Conservation (phyloP, 2,888 invertebrate genomes). For the Zaprionus obscuricornis region DNA sequence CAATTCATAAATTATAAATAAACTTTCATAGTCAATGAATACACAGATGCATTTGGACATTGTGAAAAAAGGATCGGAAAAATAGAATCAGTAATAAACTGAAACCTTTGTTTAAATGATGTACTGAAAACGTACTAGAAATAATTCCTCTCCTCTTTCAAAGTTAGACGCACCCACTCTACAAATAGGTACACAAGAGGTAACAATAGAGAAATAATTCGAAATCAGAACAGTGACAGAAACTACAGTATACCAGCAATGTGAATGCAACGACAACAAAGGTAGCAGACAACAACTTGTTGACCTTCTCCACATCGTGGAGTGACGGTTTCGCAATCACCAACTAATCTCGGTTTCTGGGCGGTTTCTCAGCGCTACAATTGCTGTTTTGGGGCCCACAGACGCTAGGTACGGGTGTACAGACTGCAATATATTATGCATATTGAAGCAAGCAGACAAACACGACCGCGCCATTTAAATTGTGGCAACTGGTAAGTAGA, state of each 20-base stretch:
- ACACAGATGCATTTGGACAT: too few relatives aligned
- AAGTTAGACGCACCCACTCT: slow-evolving; percentile 42
- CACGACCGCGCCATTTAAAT: slow-evolving; percentile 57
- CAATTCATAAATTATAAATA: too few relatives aligned
- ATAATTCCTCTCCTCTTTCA: slow-evolving; percentile 29
- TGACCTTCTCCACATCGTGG: slow-evolving; percentile 68
- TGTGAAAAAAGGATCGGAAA: not conserved
- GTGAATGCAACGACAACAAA: slow-evolving; percentile 59
- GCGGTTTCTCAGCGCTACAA: slow-evolving; percentile 52
- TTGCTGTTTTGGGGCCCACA: slow-evolving; percentile 30
- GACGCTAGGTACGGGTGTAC: slow-evolving; percentile 11
- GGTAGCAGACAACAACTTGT: slow-evolving; percentile 50
- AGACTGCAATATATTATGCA: slow-evolving; percentile 31
- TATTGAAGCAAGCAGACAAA: slow-evolving; percentile 37
- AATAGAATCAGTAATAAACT: not conserved
- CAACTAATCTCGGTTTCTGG: slow-evolving; percentile 39
- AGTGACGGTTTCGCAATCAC: slow-evolving; percentile 65
- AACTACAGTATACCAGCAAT: slow-evolving; percentile 33
- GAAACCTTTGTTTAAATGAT: slow-evolving; percentile 6
- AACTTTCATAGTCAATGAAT: too few relatives aligned
- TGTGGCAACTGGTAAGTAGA: slow-evolving; percentile 58
- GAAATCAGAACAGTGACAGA: slow-evolving; percentile 51
- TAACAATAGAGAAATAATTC: slow-evolving; percentile 32
- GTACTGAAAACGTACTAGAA: slow-evolving; percentile 3
- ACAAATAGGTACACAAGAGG: slow-evolving; percentile 22